Base-by-base conservation (phyloP, 2,113 vertebrate species). In the Pseudopipra pipra region DNA sequence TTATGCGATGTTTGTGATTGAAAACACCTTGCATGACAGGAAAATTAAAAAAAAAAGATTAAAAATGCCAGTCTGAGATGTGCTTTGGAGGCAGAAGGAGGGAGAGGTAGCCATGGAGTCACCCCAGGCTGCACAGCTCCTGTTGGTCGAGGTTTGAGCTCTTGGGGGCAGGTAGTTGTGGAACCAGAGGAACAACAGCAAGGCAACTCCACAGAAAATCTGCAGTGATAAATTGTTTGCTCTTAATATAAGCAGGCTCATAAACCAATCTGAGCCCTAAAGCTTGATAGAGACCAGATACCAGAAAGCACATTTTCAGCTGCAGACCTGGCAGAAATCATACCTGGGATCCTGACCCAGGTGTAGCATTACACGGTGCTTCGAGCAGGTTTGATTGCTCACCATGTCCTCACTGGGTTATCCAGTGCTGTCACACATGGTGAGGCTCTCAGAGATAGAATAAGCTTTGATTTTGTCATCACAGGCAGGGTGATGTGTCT, bases 241-340 rank as follows among this genome's bases (percentile, higher is more conserved):
- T 93, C 77, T 87, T 96, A 92, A 79, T 62, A 97, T 96, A 96
- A 97, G 95, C 96, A 96, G 80, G 86, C 89, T 95, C 95, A 96
- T 97, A 97, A 96, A 96, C 96, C 93, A 94, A 76, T 90, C 83
- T 96, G 90, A 95, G 93, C 95, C 70, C 61, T 81, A 88, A 90
- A 84, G 90, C 66, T 66, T 96, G 95, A 97, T 35, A 90, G 76
- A 96, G 90, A 92, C 90, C 96, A 97, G 96, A 97, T 51, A 96
- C 83, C 88, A 88, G 66, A 78, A 84, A 85, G 90, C 73, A 46
- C 58, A 66, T 76, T 87, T 96, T 67, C 90, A 93, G 86, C 85
- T 93, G 76, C 85, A 77, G 90, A 81, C 79, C 88, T 93, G 79
- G 96, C 92, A 96, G 95, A 90, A 94, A 68, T 21, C 73, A 31